Evolutionary conservation across 2,888 invertebrate genomes (phyloP).

Genomic region (Netelia melanura): DNA sequence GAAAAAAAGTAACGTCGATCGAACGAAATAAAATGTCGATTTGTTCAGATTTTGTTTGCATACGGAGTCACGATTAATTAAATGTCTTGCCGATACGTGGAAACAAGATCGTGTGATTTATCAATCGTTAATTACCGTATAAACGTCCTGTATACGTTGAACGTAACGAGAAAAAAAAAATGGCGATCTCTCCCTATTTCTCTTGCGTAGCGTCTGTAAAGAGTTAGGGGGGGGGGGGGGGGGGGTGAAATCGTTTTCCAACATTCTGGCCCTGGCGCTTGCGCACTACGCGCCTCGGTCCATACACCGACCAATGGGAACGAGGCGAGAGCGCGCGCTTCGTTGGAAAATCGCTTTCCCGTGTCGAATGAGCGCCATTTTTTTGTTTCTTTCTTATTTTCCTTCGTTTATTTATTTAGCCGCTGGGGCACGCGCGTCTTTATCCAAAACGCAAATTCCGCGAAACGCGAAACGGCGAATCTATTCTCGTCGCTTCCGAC

Average conservation of each 20-base stretch:
- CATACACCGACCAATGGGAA: not conserved
- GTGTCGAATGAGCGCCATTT: conserved; percentile 12
- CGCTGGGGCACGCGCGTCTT: not conserved
- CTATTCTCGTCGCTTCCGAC: not conserved
- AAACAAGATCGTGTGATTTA: too few relatives aligned
- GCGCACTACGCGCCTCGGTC: not conserved
- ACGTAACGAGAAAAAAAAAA: too few relatives aligned
- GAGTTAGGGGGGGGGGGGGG: not conserved
- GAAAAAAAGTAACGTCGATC: too few relatives aligned
- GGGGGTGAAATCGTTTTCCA: conserved; percentile 44
- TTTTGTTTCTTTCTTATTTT: not conserved
- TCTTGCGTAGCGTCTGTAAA: not conserved
- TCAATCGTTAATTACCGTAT: too few relatives aligned
- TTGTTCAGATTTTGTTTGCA: too few relatives aligned
- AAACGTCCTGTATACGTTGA: too few relatives aligned
- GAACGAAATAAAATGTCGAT: too few relatives aligned
- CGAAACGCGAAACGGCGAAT: not conserved
- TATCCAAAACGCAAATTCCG: not conserved
- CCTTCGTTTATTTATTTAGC: conserved; percentile 21
- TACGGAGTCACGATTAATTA: too few relatives aligned
- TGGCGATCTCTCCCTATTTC: too few relatives aligned
- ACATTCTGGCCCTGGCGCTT: conserved; percentile 16
- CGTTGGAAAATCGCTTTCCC: conserved; percentile 56
- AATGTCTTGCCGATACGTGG: too few relatives aligned
- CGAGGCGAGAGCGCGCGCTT: conserved; percentile 28